phyloP scores from a whole-genome alignment of 2,888 invertebrate species.

The Dascillus cervinus region DNA sequence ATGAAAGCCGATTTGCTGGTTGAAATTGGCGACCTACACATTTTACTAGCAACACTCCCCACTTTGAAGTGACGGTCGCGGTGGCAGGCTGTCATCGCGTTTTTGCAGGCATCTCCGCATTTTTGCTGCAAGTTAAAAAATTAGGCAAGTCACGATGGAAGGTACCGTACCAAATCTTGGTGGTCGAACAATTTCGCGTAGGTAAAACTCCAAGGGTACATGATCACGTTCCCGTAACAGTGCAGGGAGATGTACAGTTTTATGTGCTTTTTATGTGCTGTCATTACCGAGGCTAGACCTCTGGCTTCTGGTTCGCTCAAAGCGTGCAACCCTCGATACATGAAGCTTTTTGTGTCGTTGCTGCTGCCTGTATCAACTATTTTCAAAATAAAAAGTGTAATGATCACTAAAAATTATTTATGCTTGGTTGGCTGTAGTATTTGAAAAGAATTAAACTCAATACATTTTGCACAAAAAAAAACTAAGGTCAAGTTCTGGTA shows the following conservation, averaged over 20 bases:
- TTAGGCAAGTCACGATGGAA: neutral
- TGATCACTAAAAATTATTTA: no score
- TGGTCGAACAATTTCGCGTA: constrained; percentile 11
- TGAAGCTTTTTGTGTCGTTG: constrained; percentile 10
- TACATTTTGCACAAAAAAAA: no score
- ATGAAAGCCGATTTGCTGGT: neutral
- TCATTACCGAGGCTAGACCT: constrained; percentile 22
- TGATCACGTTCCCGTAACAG: constrained; percentile 20
- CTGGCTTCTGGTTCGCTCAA: constrained; percentile 27
- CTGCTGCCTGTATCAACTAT: no score
- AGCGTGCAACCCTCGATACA: constrained; percentile 18
- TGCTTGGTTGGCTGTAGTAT: no score
- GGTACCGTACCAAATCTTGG: constrained; percentile 15
- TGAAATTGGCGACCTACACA: constrained; percentile 16
- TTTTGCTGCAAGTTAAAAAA: constrained; percentile 13
- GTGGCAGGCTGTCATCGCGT: constrained; percentile 13
- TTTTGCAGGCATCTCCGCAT: constrained; percentile 14
- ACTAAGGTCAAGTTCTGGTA: no score
- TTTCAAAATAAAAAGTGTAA: no score
- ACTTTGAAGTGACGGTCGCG: constrained; percentile 15
- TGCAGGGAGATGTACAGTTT: constrained; percentile 24
- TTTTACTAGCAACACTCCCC: constrained; percentile 17
- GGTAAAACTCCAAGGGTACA: constrained; percentile 25
- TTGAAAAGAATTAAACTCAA: no score
- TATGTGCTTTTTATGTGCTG: constrained; percentile 14